A percentile compares a stretch with the other conserved stretches of the same genome.
These are phyloP conservation scores for Anser cygnoides DNA, from an alignment of 2,113 vertebrate species.

Conservation along the genomic window DNA sequence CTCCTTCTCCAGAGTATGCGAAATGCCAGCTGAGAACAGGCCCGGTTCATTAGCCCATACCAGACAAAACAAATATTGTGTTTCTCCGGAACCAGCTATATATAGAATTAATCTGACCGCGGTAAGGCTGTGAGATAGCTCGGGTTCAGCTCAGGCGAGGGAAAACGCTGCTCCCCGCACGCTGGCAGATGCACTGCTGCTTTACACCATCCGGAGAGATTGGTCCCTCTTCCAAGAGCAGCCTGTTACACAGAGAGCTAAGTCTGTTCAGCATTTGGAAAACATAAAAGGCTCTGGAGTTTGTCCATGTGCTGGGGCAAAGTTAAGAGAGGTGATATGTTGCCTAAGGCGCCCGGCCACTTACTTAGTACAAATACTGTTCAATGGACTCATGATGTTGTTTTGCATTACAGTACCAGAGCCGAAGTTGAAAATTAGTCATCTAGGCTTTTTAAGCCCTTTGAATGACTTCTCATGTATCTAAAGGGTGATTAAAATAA, in stretches of 20 bases:
- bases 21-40: constrained; percentile 37
- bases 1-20: constrained; percentile 27
- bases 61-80: constrained; percentile 46
- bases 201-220: neutral
- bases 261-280: neutral
- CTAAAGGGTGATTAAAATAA: neutral
- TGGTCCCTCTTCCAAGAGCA: neutral
- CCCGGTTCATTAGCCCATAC: neutral
- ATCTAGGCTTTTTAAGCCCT: neutral
- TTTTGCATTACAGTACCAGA: neutral
- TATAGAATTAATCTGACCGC: constrained; percentile 30
- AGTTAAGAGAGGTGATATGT: neutral
- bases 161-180: neutral
- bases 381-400: neutral
- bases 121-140: neutral
- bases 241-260: neutral
- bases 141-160: neutral
- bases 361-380: neutral
- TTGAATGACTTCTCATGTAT: accelerated
- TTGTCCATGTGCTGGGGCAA: neutral
- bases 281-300: neutral
- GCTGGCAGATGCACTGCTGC: neutral
- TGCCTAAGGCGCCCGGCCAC: neutral
- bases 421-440: neutral
- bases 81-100: neutral